Percentiles rank a stretch among this genome's conserved stretches.
These are phyloP conservation scores for Sminthurides aquaticus DNA, from an alignment of 2,888 invertebrate genomes.

Conservation along the genomic window DNA sequence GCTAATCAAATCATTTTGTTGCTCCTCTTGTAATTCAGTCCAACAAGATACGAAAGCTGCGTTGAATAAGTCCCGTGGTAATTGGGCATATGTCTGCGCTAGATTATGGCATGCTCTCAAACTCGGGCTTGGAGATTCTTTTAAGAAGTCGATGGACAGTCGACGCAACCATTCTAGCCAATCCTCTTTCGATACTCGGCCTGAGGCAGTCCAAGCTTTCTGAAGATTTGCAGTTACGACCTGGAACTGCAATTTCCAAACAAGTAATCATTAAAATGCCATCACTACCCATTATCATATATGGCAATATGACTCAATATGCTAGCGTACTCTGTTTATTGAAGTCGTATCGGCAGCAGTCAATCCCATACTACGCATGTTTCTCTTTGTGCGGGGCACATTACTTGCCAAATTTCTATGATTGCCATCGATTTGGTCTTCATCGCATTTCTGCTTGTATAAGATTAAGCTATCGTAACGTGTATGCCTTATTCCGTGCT, in stretches of 20 bases:
- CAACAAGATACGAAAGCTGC: constrained; percentile 98
- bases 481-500: constrained; percentile 69
- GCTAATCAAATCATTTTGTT: constrained; percentile 75
- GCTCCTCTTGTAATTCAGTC: constrained; percentile 79
- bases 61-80: constrained; percentile 94
- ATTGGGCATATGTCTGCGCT: constrained; percentile 87
- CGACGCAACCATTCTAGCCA: constrained; percentile 96
- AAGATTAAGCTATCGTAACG: constrained; percentile 65
- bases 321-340: constrained; percentile 60
- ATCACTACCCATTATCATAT: no score
- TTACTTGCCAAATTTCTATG: constrained; percentile 26
- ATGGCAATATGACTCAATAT: no score
- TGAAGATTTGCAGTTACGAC: constrained; percentile 78
- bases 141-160: constrained; percentile 83
- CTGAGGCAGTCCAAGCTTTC: constrained; percentile 82
- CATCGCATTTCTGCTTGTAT: constrained; percentile 47
- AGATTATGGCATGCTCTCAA: constrained; percentile 83
- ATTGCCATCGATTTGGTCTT: constrained; percentile 43
- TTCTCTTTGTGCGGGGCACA: constrained; percentile 21
- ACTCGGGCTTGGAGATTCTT: constrained; percentile 92
- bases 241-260: constrained; percentile 52
- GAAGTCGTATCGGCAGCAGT: constrained; percentile 62
- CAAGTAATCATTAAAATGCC: neutral
- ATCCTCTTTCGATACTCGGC: constrained; percentile 92
- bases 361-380: constrained; percentile 49